phyloP scores from a whole-genome alignment of 2,113 vertebrate species.

The Oceanodroma tethys region DNA sequence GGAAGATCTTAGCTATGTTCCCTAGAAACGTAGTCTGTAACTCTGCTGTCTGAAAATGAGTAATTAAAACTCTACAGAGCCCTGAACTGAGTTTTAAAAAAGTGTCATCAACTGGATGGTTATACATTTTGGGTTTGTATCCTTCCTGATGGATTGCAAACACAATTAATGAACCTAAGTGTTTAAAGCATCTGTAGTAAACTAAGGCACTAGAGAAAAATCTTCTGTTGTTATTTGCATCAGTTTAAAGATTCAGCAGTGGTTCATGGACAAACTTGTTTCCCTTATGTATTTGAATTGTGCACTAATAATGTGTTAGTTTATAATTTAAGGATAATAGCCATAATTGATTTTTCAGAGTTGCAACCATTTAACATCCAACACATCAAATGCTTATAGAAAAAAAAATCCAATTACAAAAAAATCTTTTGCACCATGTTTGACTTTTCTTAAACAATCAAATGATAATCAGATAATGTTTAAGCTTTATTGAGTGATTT shows the following conservation, averaged over 20 bases:
- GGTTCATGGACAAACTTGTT: not conserved
- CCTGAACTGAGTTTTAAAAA: not conserved
- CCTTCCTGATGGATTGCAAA: not conserved
- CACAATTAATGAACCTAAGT: not conserved
- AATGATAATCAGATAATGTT: constrained; percentile 12
- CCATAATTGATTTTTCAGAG: not conserved
- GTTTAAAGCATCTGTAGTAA: not conserved
- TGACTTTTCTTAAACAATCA: not conserved
- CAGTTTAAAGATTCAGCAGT: not conserved
- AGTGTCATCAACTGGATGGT: not conserved
- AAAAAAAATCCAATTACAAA: not conserved
- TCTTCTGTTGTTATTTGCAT: not conserved
- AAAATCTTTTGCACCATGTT: not conserved
- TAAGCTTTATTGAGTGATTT: constrained; percentile 13
- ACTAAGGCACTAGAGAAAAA: not conserved
- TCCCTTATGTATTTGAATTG: not conserved
- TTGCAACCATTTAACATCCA: not conserved
- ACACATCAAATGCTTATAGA: not conserved
- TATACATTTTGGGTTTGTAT: not conserved
- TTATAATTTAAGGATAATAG: not conserved
- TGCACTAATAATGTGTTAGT: not conserved
- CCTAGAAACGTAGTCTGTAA: not conserved
- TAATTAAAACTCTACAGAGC: not conserved
- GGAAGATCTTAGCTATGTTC: not conserved
- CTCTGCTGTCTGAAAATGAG: not conserved